Evolutionary conservation across 2,797 vertebrate species (phyloP).

Genomic region (Chaunax sp.): DNA sequence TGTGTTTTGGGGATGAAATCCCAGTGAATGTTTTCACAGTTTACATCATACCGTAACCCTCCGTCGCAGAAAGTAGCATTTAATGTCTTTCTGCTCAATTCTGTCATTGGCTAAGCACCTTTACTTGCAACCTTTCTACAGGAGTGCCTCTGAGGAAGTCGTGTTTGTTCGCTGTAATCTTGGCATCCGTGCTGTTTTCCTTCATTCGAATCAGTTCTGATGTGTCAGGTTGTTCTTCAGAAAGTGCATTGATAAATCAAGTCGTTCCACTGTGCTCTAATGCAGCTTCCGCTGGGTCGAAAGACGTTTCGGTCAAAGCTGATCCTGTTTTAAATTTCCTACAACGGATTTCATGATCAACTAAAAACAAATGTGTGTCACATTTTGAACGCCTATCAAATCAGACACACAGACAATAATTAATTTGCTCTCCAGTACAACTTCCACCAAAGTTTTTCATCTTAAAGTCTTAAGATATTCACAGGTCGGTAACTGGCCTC

Average conservation of each 20-base stretch:
- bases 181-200: constrained; percentile 12
- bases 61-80: constrained; percentile 39
- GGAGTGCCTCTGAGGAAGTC: constrained; percentile 66
- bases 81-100: constrained; percentile 1
- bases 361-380: background rate
- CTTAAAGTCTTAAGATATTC: background rate
- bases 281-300: background rate
- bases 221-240: background rate
- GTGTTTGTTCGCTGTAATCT: constrained; percentile 34
- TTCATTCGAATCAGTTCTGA: constrained; percentile 12
- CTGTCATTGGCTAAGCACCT: constrained; percentile 51
- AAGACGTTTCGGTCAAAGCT: background rate
- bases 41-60: constrained; percentile 7
- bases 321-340: background rate
- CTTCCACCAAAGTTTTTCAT: background rate
- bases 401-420: background rate
- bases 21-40: background rate
- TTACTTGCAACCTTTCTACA: constrained; percentile 53
- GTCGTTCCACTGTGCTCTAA: constrained; percentile 13
- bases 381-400: background rate
- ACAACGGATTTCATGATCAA: constrained; percentile 5
- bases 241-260: constrained; percentile 20
- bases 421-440: background rate
- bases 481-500: background rate
- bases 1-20: background rate